Evolutionary conservation across 2,888 invertebrate species (phyloP).

Genomic region (Melolontha melolontha): DNA sequence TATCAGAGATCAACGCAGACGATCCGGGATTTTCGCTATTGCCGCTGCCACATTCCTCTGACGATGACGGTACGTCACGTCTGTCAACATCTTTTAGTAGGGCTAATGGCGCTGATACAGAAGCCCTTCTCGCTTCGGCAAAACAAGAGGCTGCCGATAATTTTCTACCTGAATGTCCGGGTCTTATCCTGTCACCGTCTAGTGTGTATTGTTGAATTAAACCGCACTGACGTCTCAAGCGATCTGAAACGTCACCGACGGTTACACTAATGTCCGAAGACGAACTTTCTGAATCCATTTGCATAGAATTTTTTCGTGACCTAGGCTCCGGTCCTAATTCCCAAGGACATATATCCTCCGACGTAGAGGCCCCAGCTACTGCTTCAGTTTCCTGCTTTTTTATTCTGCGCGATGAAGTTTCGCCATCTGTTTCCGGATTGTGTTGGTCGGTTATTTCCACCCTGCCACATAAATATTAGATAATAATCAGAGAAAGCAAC

Average conservation of each 20-base stretch:
- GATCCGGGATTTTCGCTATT: slow-evolving; percentile 53
- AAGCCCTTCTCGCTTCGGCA: slow-evolving; percentile 63
- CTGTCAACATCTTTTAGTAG: slow-evolving; percentile 28
- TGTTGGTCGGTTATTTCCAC: slow-evolving; percentile 49
- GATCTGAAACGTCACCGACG: slow-evolving; percentile 68
- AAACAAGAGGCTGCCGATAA: slow-evolving; percentile 59
- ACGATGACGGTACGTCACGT: not conserved
- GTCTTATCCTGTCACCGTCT: slow-evolving; percentile 67
- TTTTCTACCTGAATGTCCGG: slow-evolving; percentile 57
- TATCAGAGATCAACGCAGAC: slow-evolving; percentile 59
- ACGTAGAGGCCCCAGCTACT: slow-evolving; percentile 63
- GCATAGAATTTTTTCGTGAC: slow-evolving; percentile 72
- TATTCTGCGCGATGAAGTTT: slow-evolving; percentile 56
- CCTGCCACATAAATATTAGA: slow-evolving; percentile 40
- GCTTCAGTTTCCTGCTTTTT: slow-evolving; percentile 64
- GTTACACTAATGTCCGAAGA: slow-evolving; percentile 79
- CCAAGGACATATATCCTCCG: slow-evolving; percentile 74
- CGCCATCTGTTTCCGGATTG: slow-evolving; percentile 42
- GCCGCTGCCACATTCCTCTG: slow-evolving; percentile 45
- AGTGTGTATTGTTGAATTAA: slow-evolving; percentile 77
- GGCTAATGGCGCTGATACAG: slow-evolving; percentile 64
- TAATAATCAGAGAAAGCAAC: not conserved
- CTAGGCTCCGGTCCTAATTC: slow-evolving; percentile 58
- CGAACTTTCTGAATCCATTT: slow-evolving; percentile 79
- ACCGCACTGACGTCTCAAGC: slow-evolving; percentile 73